Evolutionary conservation across 1,140 invertebrate species (phyloP), one percentile per base, ranked within the genome.

Genomic region (Dendroctonus ponderosae): DNA sequence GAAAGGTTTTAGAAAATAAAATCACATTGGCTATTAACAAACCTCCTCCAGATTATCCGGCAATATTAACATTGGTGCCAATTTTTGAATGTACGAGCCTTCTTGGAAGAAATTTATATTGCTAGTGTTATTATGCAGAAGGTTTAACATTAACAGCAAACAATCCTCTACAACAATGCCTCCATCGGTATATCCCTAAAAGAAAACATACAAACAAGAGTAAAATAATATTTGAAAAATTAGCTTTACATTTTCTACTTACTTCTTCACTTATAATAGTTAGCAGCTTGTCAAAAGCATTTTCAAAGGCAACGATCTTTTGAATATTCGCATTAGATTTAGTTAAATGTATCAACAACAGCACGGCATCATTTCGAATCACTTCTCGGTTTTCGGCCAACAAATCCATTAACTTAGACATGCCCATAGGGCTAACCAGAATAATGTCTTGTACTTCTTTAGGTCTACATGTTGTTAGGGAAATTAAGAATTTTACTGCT

Each of bases 81-180:
- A 81, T 69, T 87, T 87, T 75, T 96, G 92, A 70, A 99, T 95
- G 75, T 96, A 97, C 76, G 89, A 91, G 54, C 91, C 96, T 85
- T 99, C 98, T 82, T 97, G 95, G 76, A 99, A 99, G 77, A 97
- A 97, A 76, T 96, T 98, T 77, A 99, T 96, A 83, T 99, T 99
- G 65, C 95, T 98, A 5, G 92, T 87, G 78, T 99, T 99, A 74
- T 95, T 96, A 74, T 92, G 90, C 3, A 99, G 80, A 53, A 99
- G 82, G 82, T 97, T 98, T 39, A 98, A 81, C 85, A 99, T 91
- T 6, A 99, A 82, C n/a, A 94, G 82, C 0, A 99, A 81, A 81
- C 96, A 99, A 80, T 99, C 98, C 85, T 99, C 95, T 5, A 99
- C 97, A 5, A 99, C 93, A 62, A 99, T 97, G 39, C 96, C 96